Conservation (phyloP, 2,888 invertebrate genomes). For the Trachelus iudaicus region DNA sequence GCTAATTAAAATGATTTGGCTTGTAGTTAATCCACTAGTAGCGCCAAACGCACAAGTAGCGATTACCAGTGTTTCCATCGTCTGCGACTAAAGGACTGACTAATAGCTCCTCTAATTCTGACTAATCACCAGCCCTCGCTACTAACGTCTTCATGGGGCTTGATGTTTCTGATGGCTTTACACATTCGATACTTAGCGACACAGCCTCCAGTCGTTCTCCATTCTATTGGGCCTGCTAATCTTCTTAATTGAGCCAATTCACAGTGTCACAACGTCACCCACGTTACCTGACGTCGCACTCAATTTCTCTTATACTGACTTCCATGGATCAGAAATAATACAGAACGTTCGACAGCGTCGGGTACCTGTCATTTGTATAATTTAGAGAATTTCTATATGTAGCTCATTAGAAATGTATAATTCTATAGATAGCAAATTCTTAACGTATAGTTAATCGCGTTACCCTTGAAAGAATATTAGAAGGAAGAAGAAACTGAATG, state of each 20-base stretch:
- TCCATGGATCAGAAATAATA: not conserved
- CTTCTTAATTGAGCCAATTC: slow-evolving; percentile 39
- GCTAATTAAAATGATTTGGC: slow-evolving; percentile 50
- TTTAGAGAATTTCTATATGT: not conserved
- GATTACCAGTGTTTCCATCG: slow-evolving; percentile 20
- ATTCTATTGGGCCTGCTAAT: slow-evolving; percentile 34
- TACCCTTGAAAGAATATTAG: too few species aligned
- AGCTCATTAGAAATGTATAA: not conserved
- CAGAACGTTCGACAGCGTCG: not conserved
- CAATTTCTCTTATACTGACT: not conserved
- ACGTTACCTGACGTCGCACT: not conserved
- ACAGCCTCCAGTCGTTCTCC: slow-evolving; percentile 32
- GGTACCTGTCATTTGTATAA: not conserved
- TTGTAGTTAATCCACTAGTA: slow-evolving; percentile 34
- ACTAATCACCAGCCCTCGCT: slow-evolving; percentile 37
- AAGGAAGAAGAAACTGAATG: not conserved
- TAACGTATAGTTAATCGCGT: too few species aligned
- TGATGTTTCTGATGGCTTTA: slow-evolving; percentile 40
- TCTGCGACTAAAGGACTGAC: slow-evolving; percentile 31
- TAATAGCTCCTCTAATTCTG: slow-evolving; percentile 51
- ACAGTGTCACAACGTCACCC: not conserved
- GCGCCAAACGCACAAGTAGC: slow-evolving; percentile 22
- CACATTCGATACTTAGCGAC: slow-evolving; percentile 37
- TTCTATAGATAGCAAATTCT: not conserved
- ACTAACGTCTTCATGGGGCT: slow-evolving; percentile 11